phyloP scores from a whole-genome alignment of 1,140 invertebrate species.

The Thaumetopoea pityocampa region DNA sequence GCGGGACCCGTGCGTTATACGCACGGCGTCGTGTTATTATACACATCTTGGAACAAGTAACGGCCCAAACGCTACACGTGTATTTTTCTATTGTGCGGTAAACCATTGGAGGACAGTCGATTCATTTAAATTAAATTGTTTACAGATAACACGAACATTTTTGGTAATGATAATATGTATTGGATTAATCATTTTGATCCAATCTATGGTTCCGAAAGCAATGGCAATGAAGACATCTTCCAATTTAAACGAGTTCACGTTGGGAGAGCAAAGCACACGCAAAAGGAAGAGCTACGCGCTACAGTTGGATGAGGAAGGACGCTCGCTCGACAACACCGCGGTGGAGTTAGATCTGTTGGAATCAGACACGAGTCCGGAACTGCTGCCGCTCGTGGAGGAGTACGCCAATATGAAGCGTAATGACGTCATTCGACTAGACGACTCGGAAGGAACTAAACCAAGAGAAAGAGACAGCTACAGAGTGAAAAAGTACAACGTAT shows the following conservation, averaged over 20 bases:
- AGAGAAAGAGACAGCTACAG: constrained; percentile 56
- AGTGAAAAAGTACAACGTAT: constrained; percentile 44
- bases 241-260: constrained; percentile 42
- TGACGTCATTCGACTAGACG: constrained; percentile 57
- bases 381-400: constrained; percentile 51
- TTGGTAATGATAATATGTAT: constrained; percentile 30
- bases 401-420: constrained; percentile 64
- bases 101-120: background rate
- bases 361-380: constrained; percentile 37
- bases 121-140: constrained; percentile 3
- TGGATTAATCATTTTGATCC: constrained; percentile 32
- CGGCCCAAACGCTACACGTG: too few species aligned
- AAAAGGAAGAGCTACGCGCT: constrained; percentile 51
- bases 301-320: constrained; percentile 35
- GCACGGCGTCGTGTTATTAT: too few species aligned
- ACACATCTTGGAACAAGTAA: too few species aligned
- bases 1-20: too few species aligned
- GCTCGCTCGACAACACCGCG: constrained; percentile 25
- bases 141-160: constrained; percentile 35
- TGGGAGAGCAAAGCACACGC: constrained; percentile 48
- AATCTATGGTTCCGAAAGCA: constrained; percentile 32
- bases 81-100: background rate
- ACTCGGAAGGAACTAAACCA: constrained; percentile 58
- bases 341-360: constrained; percentile 30
- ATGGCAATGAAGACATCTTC: constrained; percentile 40